Evolutionary conservation across 2,888 invertebrate genomes (phyloP), one percentile per base, ranked within the genome.

Genomic region (Metellina segmentata): DNA sequence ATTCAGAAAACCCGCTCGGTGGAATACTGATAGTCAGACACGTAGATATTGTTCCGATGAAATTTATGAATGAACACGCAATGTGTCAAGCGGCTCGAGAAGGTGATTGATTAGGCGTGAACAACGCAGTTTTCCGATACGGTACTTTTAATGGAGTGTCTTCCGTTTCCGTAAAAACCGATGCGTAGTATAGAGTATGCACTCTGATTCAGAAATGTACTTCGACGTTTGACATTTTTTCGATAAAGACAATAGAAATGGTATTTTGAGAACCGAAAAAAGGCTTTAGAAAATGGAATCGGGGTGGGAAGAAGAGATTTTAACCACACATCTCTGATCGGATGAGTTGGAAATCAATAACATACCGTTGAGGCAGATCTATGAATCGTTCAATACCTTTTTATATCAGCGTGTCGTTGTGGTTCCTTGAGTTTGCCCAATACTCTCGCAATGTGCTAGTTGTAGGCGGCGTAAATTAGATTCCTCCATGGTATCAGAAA

Each of bases 31-130:
- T 13, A 61, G 11, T 11, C 11, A 9, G 13, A 61, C 61, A 61
- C 61, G 16, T 16, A 61, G 11, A 61, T 61, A 61, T 61, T 61
- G 61, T 61, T 61, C 61, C 11, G 6, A 16, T 16, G 61, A 61
- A 85, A 85, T 85, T 85, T 85, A 85, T 85, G 85, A 85, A 75
- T 74, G 75, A 52, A 79, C 79, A 79, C 61, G 85, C 72, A 52
- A 72, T 20, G 52, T 61, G 51, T 19, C 53, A 34, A 75, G 53
- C 74, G 85, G 53, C 52, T 20, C n/a, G 19, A 72, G 85, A 61
- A 51, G 74, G 52, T 85, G 85, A 85, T 85, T 53, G 85, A 85
- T 85, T 20, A 48, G 16, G 53, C 61, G 72, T 51, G 74, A 74
- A 85, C 53, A 16, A 74, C 74, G 53, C 74, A 78, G n/a, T 52